These are phyloP conservation scores for Ivindomyrus marchei DNA, from an alignment of 2,113 vertebrate genomes.

Conservation along the genomic window DNA sequence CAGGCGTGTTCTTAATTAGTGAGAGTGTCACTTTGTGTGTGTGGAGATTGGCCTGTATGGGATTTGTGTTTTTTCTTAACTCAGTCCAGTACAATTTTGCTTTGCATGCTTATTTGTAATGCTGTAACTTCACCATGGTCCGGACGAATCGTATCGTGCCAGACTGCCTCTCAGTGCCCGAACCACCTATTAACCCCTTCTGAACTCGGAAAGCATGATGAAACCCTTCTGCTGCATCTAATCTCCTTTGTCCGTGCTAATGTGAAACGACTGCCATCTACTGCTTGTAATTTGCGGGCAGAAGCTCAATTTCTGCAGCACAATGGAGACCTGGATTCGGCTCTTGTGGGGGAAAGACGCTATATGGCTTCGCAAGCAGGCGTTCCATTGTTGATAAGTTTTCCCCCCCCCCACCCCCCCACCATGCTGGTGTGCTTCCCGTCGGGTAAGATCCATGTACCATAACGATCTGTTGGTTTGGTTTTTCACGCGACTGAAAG, in stretches of 20 bases:
- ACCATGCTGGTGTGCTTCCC: neutral
- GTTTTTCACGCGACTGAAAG: neutral
- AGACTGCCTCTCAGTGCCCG: neutral
- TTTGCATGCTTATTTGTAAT: neutral
- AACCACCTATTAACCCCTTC: constrained; percentile 8
- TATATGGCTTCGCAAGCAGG: neutral
- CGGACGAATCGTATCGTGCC: neutral
- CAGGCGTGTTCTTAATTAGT: neutral
- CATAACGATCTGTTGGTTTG: neutral
- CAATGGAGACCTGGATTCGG: neutral
- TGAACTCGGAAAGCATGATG: constrained; percentile 40
- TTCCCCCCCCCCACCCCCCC: neutral
- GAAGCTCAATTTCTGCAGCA: neutral
- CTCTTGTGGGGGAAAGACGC: neutral
- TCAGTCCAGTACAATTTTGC: neutral
- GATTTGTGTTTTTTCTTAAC: neutral
- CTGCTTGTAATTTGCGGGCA: constrained; percentile 30
- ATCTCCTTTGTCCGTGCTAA: constrained; percentile 42
- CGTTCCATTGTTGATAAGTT: neutral
- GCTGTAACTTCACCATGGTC: neutral
- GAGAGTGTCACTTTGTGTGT: neutral
- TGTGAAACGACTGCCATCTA: constrained; percentile 53
- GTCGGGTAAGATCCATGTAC: neutral
- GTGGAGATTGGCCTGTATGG: neutral
- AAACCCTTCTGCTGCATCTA: constrained; percentile 38